Evolutionary conservation across 2,888 invertebrate genomes (phyloP).

Genomic region (Dermolepida albohirtum): DNA sequence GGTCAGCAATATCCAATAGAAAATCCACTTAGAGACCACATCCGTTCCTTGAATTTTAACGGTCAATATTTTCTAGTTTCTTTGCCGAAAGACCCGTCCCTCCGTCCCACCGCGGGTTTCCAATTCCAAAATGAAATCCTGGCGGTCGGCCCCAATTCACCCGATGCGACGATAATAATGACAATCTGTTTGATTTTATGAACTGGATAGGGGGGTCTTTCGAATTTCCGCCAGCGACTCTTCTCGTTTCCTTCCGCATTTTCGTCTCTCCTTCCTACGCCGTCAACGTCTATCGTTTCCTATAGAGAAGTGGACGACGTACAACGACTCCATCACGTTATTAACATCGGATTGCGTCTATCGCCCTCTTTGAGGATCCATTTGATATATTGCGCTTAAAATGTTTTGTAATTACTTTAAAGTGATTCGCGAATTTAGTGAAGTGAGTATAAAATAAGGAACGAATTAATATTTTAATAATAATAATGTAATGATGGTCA

Average conservation of each 20-base stretch:
- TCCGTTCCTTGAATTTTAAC: slow-evolving; percentile 25
- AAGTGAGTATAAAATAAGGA: too few relatives aligned
- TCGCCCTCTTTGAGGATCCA: neutral
- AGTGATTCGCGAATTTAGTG: neutral
- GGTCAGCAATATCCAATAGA: slow-evolving; percentile 17
- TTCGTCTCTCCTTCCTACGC: neutral
- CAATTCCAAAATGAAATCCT: slow-evolving; percentile 29
- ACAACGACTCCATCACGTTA: slow-evolving; percentile 13
- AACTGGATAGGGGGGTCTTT: slow-evolving; percentile 15
- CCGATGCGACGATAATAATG: slow-evolving; percentile 29
- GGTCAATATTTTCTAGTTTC: slow-evolving; percentile 29
- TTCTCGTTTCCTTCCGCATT: slow-evolving; percentile 17
- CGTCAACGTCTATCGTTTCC: slow-evolving; percentile 10
- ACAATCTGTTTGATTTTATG: slow-evolving; percentile 38
- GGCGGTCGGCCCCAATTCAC: slow-evolving; percentile 15
- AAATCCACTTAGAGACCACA: slow-evolving; percentile 30
- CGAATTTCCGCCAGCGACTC: slow-evolving; percentile 25
- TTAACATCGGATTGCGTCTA: slow-evolving; percentile 2
- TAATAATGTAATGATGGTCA: too few relatives aligned
- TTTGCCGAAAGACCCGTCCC: slow-evolving; percentile 1
- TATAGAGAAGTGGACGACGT: slow-evolving; percentile 8
- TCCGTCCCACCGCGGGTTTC: neutral
- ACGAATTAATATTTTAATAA: too few relatives aligned
- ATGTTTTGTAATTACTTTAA: slow-evolving; percentile 20
- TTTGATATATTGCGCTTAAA: slow-evolving; percentile 19